phyloP scores from a whole-genome alignment of 1,140 invertebrate genomes.

The Globodera rostochiensis region DNA sequence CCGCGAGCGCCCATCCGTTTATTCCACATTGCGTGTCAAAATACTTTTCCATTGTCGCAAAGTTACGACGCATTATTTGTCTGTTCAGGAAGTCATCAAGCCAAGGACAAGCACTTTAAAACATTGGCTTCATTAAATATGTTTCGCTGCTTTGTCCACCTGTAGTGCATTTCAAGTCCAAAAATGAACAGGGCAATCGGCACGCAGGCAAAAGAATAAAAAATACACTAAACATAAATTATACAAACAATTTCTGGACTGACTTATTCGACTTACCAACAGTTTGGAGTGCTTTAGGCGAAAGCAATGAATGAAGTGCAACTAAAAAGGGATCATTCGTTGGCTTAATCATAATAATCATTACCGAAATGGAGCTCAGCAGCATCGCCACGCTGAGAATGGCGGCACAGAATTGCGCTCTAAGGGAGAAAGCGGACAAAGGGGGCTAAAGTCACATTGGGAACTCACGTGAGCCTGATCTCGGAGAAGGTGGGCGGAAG shows the following conservation, averaged over 20 bases:
- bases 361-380: conserved; percentile 31
- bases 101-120: conserved; percentile 57
- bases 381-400: conserved; percentile 34
- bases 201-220: conserved; percentile 61
- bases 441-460: too few species aligned
- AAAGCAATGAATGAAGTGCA: conserved; percentile 49
- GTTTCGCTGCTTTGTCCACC: background rate
- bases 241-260: background rate
- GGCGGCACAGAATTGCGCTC: conserved; percentile 43
- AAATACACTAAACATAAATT: conserved; percentile 54
- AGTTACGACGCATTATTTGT: conserved; percentile 51
- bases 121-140: background rate
- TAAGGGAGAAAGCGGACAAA: background rate
- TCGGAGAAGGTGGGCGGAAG: conserved; percentile 58
- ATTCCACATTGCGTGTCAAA: conserved; percentile 64
- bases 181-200: conserved; percentile 61
- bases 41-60: conserved; percentile 53
- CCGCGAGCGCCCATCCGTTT: conserved; percentile 62
- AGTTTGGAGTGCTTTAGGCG: conserved; percentile 49
- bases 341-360: background rate
- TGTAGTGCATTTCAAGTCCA: conserved; percentile 63
- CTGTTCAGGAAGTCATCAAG: conserved; percentile 59
- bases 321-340: background rate
- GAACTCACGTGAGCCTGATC: conserved; percentile 38
- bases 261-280: conserved; percentile 38